Base-by-base conservation (phyloP, 2,888 invertebrate species). In the Steromphala cineraria region DNA sequence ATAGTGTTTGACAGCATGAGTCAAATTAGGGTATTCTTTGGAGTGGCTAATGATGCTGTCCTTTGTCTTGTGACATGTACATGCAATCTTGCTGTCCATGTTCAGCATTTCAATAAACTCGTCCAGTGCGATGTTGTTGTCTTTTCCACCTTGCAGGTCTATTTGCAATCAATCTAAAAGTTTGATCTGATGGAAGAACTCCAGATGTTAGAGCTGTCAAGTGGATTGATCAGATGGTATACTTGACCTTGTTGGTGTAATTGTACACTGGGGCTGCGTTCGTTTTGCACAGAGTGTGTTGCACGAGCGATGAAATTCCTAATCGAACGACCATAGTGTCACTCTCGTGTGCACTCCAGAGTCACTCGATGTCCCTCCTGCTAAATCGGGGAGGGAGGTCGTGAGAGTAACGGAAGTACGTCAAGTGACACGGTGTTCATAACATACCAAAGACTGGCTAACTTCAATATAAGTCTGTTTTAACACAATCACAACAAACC, bases 21-120 rank as follows among this genome's bases (percentile, higher is more conserved):
- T 67, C 19, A 81, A 31, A 53, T 75, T 75, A 13, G 81, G 83
- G 67, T 75, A 83, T 76, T 80, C 80, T 21, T 78, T 80, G 4
- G 81, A 83, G 67, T 81, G 81, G 15, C 19, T 19, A 8, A 83
- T 19, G 40, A 81, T 81, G 53, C 75, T 81, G 13, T 80, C 80
- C 31, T 80, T 75, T 67, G 81, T 81, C 28, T 84, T 77, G 67
- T 75, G 74, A 13, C 80, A 80, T 24, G 28, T 31, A 40, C 78
- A 78, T 7, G 77, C 55, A 7, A 31, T 28, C 74, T 83, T 83
- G 40, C 67, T 83, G 53, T 83, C 82, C 53, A 81, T 75, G 36
- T 84, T 81, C 8, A 83, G 31, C 67, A 83, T 77, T 67, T 83
- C 78, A 8, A 83, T 21, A 67, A 56, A 81, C 21, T 83, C 81